Evolutionary conservation across 2,888 invertebrate genomes (phyloP), one percentile per base, ranked within the genome.

Genomic region (Cactoblastis cactorum): DNA sequence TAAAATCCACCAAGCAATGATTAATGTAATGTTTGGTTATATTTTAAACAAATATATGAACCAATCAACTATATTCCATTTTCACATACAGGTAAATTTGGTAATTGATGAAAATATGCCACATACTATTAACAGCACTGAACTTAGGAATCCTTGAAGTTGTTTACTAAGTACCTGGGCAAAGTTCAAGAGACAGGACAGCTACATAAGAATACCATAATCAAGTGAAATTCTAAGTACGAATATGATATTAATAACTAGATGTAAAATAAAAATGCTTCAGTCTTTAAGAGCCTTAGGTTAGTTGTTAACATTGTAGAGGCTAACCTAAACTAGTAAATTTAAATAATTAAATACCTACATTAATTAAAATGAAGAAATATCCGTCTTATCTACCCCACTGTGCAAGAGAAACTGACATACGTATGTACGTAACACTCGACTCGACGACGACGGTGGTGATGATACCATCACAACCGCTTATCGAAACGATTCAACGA

Each of bases 111-210:
- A n/a, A n/a, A n/a, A n/a, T n/a, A n/a, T n/a, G n/a, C n/a, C n/a
- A n/a, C n/a, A n/a, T n/a, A n/a, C n/a, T n/a, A n/a, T n/a, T n/a
- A n/a, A n/a, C n/a, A n/a, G n/a, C n/a, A n/a, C n/a, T n/a, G n/a
- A n/a, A n/a, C n/a, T n/a, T n/a, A n/a, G n/a, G n/a, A 28, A 28
- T 43, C 28, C 43, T 43, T 32, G 43, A 43, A 17, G 9, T 17
- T 28, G 14, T 32, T 43, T 32, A 0, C 8, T 11, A 6, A 19
- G 17, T 15, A 12, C 11, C 43, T 43, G 43, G 43, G 28, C 43
- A 43, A 43, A 43, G 43, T 43, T 43, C 43, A 43, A 43, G 15
- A 43, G 32, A 43, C 43, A 32, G 43, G 28, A 15, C 2, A 1
- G n/a, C 38, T 41, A 14, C 24, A 24, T 24, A 24, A 24, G 17